A percentile compares a stretch with the other conserved stretches of the same genome.
These are phyloP conservation scores for Sceloporus undulatus DNA, from an alignment of 2,113 vertebrate species.

Conservation along the genomic window DNA sequence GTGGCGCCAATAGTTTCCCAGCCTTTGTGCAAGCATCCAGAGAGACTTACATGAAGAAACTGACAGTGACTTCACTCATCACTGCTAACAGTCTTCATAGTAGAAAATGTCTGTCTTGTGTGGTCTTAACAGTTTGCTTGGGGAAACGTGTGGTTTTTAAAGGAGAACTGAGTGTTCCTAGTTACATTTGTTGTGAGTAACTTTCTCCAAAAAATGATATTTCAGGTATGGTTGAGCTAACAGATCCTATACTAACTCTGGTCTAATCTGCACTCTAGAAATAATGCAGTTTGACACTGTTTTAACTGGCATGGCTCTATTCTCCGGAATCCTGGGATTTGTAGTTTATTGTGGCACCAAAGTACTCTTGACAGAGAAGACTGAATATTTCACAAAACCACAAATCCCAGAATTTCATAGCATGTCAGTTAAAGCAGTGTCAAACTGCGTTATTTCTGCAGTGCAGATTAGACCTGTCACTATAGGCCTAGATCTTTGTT, in stretches of 20 bases:
- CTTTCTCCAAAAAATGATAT: not conserved
- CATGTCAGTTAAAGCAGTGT: too few relatives aligned
- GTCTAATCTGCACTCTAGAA: too few relatives aligned
- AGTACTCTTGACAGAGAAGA: too few relatives aligned
- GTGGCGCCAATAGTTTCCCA: constrained; percentile 80
- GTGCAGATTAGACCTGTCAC: too few relatives aligned
- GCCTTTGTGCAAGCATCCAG: constrained; percentile 75
- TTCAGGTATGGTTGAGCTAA: not conserved
- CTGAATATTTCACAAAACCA: too few relatives aligned
- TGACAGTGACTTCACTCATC: constrained; percentile 72
- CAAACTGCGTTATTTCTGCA: too few relatives aligned
- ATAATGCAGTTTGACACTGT: too few relatives aligned
- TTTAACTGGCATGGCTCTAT: too few relatives aligned
- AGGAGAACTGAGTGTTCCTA: constrained; percentile 43
- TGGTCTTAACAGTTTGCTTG: constrained; percentile 57
- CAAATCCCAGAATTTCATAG: too few relatives aligned
- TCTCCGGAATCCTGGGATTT: too few relatives aligned
- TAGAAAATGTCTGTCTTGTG: constrained; percentile 78
- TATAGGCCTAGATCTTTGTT: too few relatives aligned
- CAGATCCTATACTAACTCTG: constrained; percentile 6
- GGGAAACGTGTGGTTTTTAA: constrained; percentile 63
- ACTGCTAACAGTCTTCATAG: constrained; percentile 76
- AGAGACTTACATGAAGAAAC: constrained; percentile 67
- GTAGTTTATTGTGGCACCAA: too few relatives aligned
- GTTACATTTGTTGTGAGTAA: not conserved